A percentile compares a stretch with the other conserved stretches of the same genome.
These are phyloP conservation scores for Solea solea DNA, from an alignment of 2,113 vertebrate species.

Conservation along the genomic window DNA sequence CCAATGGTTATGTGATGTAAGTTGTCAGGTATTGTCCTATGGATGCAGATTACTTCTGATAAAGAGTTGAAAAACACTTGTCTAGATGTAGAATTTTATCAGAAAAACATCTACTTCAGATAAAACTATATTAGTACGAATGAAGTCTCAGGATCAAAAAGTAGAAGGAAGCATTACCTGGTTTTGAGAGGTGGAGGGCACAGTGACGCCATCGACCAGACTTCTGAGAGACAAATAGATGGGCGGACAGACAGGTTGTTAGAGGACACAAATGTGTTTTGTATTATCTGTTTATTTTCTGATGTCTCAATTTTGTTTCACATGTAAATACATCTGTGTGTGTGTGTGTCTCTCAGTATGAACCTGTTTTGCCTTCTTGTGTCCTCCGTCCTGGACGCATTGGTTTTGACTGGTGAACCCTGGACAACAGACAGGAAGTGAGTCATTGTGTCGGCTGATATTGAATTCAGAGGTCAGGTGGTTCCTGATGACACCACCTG, in stretches of 20 bases:
- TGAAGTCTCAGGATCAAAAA: neutral
- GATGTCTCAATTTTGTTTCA: neutral
- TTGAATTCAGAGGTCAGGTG: too few species aligned
- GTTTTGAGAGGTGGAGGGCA: slow-evolving; percentile 51
- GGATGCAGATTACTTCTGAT: too few species aligned
- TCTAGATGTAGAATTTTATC: too few species aligned
- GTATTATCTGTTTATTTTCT: neutral
- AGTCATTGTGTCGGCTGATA: slow-evolving; percentile 10
- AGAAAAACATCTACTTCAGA: too few species aligned
- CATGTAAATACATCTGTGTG: neutral
- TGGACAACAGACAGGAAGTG: slow-evolving; percentile 67
- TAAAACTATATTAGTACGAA: neutral
- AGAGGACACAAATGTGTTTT: neutral
- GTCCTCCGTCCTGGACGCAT: slow-evolving; percentile 82
- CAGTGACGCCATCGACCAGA: slow-evolving; percentile 57
- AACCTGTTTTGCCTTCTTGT: slow-evolving; percentile 84
- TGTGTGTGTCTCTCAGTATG: neutral
- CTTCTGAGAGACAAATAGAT: slow-evolving; percentile 51
- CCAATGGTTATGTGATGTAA: too few species aligned
- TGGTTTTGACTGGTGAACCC: slow-evolving; percentile 85
- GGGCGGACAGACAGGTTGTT: neutral
- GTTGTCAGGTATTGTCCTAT: too few species aligned
- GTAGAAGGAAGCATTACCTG: slow-evolving; percentile 67
- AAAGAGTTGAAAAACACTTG: too few species aligned
- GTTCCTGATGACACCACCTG: too few species aligned